phyloP scores from a whole-genome alignment of 1,140 invertebrate species.

The Archivesica marissinica region DNA sequence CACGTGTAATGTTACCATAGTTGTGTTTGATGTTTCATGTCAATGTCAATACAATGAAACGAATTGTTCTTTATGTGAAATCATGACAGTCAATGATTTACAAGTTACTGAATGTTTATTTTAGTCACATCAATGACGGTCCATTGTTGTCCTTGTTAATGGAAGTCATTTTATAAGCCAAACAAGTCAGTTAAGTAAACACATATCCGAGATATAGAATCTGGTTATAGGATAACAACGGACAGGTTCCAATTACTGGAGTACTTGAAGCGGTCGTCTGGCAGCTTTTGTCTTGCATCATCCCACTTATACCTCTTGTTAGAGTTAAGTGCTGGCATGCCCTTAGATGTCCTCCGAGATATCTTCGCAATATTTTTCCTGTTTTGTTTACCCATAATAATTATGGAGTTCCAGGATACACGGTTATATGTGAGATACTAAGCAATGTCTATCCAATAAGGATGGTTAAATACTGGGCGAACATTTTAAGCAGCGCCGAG shows the following conservation, averaged over 20 bases:
- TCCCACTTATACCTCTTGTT: neutral
- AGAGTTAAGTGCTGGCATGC: neutral
- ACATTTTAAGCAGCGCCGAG: no score
- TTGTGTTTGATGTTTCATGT: neutral
- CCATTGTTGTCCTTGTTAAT: conserved; percentile 54
- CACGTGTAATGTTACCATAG: no score
- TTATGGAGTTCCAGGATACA: no score
- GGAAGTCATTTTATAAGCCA: conserved; percentile 29
- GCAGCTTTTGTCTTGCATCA: neutral
- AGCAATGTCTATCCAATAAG: no score
- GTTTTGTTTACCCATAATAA: no score
- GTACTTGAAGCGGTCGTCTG: neutral
- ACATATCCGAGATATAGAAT: neutral
- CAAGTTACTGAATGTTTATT: conserved; percentile 34
- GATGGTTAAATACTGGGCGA: no score
- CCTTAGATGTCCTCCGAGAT: no score
- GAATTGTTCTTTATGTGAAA: conserved; percentile 27
- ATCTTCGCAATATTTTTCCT: no score
- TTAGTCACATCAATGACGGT: neutral
- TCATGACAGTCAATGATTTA: neutral
- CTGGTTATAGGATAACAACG: conserved; percentile 27
- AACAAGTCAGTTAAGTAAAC: conserved; percentile 41
- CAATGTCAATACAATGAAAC: neutral
- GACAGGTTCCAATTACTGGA: conserved; percentile 21
- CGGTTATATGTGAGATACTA: no score